Evolutionary conservation across 1,140 invertebrate species (phyloP).

Genomic region (Cydia fagiglandana): DNA sequence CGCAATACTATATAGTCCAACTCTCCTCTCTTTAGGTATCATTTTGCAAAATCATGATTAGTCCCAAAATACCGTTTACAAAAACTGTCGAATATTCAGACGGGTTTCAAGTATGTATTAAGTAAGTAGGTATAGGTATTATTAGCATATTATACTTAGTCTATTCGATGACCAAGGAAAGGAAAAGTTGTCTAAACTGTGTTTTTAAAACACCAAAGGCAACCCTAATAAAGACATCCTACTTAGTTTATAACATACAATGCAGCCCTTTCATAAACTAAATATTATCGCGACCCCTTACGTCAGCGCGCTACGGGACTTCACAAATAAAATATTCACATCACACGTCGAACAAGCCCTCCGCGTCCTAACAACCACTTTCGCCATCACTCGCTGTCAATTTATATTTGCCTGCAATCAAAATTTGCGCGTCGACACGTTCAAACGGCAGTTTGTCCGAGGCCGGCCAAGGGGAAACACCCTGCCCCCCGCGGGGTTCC

Average conservation of each 20-base stretch:
- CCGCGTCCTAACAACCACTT: constrained; percentile 66
- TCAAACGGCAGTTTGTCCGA: constrained; percentile 46
- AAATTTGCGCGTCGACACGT: constrained; percentile 56
- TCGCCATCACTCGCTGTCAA: constrained; percentile 65
- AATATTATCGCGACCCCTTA: constrained; percentile 32
- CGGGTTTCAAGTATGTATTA: no score
- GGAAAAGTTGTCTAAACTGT: not conserved
- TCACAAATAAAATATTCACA: constrained; percentile 64
- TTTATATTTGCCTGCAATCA: constrained; percentile 73
- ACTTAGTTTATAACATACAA: constrained; percentile 13
- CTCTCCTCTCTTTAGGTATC: no score
- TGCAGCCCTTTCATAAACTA: not conserved
- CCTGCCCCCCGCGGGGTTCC: constrained; percentile 36
- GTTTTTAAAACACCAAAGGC: constrained; percentile 8
- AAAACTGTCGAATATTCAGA: no score
- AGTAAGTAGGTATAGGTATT: no score
- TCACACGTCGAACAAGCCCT: constrained; percentile 59
- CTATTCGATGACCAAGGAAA: no score
- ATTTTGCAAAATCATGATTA: no score
- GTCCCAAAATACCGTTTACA: no score
- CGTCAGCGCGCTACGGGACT: constrained; percentile 34
- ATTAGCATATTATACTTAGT: no score
- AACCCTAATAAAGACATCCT: constrained; percentile 13
- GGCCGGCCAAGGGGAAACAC: constrained; percentile 34
- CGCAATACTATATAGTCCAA: no score